Evolutionary conservation across 2,888 invertebrate genomes (phyloP).

Genomic region (Megalurothrips usitatus): DNA sequence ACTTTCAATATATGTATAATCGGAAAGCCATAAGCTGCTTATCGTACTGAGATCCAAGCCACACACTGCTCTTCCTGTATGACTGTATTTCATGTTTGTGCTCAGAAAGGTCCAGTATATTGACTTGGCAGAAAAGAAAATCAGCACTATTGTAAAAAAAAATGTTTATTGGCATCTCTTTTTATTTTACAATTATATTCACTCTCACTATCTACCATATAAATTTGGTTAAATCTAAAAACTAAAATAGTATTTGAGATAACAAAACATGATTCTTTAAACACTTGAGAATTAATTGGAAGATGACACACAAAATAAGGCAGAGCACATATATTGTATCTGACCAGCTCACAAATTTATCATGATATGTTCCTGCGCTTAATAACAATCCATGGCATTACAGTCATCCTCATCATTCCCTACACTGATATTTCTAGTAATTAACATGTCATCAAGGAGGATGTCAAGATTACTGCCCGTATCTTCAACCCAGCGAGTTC

Average conservation of each 20-base stretch:
- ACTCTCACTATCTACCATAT: no score
- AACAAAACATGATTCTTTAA: background rate
- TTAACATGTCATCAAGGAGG: conserved; percentile 68
- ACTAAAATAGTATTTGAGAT: background rate
- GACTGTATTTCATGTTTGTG: no score
- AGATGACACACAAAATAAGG: background rate
- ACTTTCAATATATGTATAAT: no score
- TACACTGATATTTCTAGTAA: conserved; percentile 47
- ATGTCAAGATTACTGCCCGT: conserved; percentile 64
- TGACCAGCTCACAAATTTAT: background rate
- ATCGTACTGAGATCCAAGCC: no score
- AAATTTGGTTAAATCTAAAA: background rate
- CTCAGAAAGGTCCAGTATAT: no score
- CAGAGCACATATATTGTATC: background rate
- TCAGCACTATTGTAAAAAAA: no score
- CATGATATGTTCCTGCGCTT: conserved; percentile 36
- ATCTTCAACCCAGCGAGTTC: conserved; percentile 61
- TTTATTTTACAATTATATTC: no score
- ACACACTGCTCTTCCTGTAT: no score
- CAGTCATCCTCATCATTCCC: conserved; percentile 49
- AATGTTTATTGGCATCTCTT: no score
- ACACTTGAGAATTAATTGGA: background rate
- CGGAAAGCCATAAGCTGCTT: no score
- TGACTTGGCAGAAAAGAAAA: no score
- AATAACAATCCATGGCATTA: conserved; percentile 70